Conservation (phyloP, 2,113 vertebrate species). For the Phyllostomus discolor region DNA sequence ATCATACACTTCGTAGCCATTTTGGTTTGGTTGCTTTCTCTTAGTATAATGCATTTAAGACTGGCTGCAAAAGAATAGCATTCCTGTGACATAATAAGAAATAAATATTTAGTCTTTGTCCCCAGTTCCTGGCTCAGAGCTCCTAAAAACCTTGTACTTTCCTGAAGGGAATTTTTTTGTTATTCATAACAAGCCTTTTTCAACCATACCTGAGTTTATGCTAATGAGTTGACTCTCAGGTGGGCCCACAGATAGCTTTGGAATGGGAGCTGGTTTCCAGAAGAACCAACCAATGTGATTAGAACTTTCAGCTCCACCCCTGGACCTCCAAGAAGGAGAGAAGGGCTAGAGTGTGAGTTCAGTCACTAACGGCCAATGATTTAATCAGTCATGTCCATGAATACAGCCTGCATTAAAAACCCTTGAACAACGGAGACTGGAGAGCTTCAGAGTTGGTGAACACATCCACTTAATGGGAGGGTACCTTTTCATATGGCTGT, state of each 20-base stretch:
- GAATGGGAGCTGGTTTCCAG: background rate
- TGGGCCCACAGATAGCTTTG: background rate
- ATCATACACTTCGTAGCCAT: background rate
- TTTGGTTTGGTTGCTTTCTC: background rate
- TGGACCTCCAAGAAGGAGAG: background rate
- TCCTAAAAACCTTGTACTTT: background rate
- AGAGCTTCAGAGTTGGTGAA: background rate
- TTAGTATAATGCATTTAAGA: background rate
- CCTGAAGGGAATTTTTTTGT: background rate
- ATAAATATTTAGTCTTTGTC: background rate
- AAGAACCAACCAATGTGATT: background rate
- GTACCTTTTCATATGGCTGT: background rate
- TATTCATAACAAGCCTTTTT: background rate
- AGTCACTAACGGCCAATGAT: background rate
- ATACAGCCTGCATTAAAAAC: background rate
- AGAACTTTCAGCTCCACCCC: background rate
- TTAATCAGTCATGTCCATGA: background rate
- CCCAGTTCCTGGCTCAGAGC: background rate
- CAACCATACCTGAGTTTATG: background rate
- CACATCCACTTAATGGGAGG: background rate
- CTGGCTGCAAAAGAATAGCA: background rate
- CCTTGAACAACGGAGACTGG: background rate
- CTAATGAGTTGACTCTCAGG: background rate
- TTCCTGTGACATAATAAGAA: background rate
- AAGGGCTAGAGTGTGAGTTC: background rate